These are phyloP conservation scores for Cheilosia vulpina DNA, from an alignment of 2,888 invertebrate species.

Conservation along the genomic window DNA sequence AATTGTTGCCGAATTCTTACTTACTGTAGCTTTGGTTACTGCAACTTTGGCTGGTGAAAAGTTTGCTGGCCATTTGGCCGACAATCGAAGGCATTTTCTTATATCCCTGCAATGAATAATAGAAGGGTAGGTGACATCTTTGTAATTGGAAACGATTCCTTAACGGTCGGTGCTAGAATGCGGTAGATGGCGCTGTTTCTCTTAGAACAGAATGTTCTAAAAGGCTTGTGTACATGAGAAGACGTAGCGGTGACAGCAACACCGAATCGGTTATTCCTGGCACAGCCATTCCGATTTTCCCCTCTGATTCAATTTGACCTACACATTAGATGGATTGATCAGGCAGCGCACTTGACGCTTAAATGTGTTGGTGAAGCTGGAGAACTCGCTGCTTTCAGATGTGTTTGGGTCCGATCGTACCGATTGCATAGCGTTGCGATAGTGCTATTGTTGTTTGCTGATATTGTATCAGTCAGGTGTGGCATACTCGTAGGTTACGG, in stretches of 20 bases:
- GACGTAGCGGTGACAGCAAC: background rate
- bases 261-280: conserved; percentile 27
- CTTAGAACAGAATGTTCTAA: background rate
- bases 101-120: background rate
- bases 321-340: background rate
- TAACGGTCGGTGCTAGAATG: background rate
- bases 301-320: background rate
- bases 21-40: background rate
- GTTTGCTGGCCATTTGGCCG: background rate
- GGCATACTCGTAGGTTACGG: background rate
- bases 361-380: background rate
- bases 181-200: conserved; percentile 22
- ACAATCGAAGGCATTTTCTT: conserved; percentile 8
- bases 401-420: background rate
- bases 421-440: background rate
- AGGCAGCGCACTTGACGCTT: background rate
- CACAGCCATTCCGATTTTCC: background rate
- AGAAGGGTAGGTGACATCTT: background rate
- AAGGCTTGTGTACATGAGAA: conserved; percentile 9
- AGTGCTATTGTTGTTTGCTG: background rate
- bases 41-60: conserved; percentile 4
- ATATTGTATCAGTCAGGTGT: conserved; percentile 17
- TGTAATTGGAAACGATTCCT: background rate
- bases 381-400: background rate
- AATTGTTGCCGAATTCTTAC: conserved; percentile 41